phyloP scores from a whole-genome alignment of 1,140 invertebrate species.

The Oedothorax gibbosus region DNA sequence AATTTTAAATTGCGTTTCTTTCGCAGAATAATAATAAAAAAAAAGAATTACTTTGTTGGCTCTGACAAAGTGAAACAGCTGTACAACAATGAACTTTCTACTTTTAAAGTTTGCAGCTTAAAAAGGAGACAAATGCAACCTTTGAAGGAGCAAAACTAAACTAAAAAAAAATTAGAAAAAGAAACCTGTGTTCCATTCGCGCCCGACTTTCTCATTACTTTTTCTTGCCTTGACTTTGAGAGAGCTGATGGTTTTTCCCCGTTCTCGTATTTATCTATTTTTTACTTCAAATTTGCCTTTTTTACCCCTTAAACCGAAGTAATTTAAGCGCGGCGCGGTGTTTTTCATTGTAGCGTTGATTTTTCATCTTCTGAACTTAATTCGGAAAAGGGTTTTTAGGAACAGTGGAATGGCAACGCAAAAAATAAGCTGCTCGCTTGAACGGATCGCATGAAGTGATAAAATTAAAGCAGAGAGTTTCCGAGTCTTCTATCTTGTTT shows the following conservation, averaged over 20 bases:
- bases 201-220: slow-evolving; percentile 56
- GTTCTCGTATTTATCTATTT: slow-evolving; percentile 31
- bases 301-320: slow-evolving; percentile 49
- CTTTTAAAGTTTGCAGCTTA: slow-evolving; percentile 54
- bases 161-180: slow-evolving; percentile 29
- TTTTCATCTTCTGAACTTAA: slow-evolving; percentile 49
- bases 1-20: slow-evolving; percentile 57
- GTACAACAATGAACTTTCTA: slow-evolving; percentile 56
- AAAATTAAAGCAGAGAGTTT: slow-evolving; percentile 34
- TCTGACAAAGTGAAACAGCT: slow-evolving; percentile 56
- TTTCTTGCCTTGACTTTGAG: slow-evolving; percentile 22
- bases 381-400: slow-evolving; percentile 9
- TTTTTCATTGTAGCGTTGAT: slow-evolving; percentile 48
- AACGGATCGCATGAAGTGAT: slow-evolving; percentile 23
- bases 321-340: slow-evolving; percentile 51
- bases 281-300: slow-evolving; percentile 11
- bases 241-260: slow-evolving; percentile 35
- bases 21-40: neutral
- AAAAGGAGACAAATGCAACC: slow-evolving; percentile 29
- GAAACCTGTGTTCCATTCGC: slow-evolving; percentile 44
- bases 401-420: neutral
- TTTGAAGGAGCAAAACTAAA: slow-evolving; percentile 13
- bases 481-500: slow-evolving; percentile 14
- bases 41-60: slow-evolving; percentile 53
- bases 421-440: slow-evolving; percentile 14